A percentile compares a stretch with the other conserved stretches of the same genome.
Conservation (phyloP, 2,888 invertebrate species). For the Nysson spinosus region DNA sequence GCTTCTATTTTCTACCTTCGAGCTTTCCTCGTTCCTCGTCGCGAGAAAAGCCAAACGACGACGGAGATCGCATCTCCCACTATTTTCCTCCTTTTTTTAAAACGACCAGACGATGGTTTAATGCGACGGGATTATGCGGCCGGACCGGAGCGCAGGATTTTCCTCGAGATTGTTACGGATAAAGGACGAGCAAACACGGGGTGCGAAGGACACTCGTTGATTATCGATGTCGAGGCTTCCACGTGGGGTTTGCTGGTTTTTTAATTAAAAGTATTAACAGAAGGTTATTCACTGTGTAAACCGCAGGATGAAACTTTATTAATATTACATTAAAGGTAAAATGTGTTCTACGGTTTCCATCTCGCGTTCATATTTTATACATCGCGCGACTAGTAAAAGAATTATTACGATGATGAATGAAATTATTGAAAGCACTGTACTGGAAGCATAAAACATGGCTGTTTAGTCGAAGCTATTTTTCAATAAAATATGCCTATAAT, state of each 20-base stretch:
- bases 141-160: constrained; percentile 48
- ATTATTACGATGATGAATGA: too few species aligned
- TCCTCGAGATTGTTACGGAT: constrained; percentile 55
- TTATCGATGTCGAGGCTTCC: constrained; percentile 49
- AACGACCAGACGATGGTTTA: constrained; percentile 53
- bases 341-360: too few species aligned
- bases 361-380: too few species aligned
- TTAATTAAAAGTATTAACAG: constrained; percentile 55
- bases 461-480: too few species aligned
- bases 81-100: constrained; percentile 31
- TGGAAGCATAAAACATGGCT: too few species aligned
- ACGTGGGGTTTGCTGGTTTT: constrained; percentile 33
- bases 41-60: not conserved
- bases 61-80: not conserved
- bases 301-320: not conserved
- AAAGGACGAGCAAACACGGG: constrained; percentile 56
- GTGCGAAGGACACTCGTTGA: constrained; percentile 44
- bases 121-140: constrained; percentile 57
- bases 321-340: too few species aligned
- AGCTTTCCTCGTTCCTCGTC: not conserved
- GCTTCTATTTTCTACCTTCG: not conserved
- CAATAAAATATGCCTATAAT: too few species aligned
- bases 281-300: not conserved
- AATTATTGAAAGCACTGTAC: too few species aligned
- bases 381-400: too few species aligned